Conservation (phyloP, 2,113 vertebrate species). For the Ahaetulla prasina region DNA sequence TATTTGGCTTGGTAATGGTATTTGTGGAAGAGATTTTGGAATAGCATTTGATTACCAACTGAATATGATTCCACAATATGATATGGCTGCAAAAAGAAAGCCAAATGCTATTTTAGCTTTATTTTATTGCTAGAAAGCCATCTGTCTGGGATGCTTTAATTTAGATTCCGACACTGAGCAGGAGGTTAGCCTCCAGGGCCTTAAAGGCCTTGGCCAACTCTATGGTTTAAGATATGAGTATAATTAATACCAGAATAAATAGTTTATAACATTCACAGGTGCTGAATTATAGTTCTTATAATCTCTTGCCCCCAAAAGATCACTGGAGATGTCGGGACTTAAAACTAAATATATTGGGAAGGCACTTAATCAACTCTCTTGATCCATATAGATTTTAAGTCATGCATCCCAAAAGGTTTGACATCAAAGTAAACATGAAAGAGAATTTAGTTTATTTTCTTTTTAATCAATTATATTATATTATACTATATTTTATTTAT, state of each 20-base stretch:
- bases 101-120: background rate
- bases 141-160: background rate
- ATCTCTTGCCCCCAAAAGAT: background rate
- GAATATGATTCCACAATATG: background rate
- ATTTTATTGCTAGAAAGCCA: background rate
- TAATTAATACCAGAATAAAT: background rate
- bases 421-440: background rate
- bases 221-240: background rate
- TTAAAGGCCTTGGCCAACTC: background rate
- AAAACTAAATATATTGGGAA: background rate
- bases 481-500: too few relatives aligned
- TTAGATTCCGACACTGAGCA: background rate
- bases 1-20: background rate
- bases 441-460: background rate
- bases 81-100: background rate
- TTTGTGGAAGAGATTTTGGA: background rate
- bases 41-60: background rate
- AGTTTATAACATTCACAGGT: background rate
- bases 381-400: background rate
- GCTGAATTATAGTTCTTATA: background rate
- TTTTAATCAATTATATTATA: background rate
- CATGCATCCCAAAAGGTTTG: conserved; percentile 9
- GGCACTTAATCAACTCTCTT: background rate
- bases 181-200: background rate
- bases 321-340: background rate